Percentiles rank a stretch among this genome's conserved stretches.
Conservation (phyloP, 1,140 invertebrate genomes). For the Limonius californicus region DNA sequence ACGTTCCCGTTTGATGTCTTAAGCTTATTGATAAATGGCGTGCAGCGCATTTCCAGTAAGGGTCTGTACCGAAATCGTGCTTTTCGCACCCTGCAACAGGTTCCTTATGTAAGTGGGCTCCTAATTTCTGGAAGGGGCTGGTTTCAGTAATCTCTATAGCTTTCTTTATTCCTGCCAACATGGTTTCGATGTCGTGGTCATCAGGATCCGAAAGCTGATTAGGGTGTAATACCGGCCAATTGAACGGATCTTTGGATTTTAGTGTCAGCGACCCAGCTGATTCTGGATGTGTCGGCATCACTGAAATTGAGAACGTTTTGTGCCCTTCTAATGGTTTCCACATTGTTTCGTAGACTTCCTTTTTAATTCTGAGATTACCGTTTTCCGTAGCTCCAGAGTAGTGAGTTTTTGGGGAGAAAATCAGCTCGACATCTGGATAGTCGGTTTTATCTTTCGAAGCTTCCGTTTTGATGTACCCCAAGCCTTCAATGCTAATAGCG, state of each 20-base stretch:
- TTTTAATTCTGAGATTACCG: neutral
- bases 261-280: slow-evolving; percentile 68
- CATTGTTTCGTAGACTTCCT: slow-evolving; percentile 37
- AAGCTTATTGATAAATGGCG: slow-evolving; percentile 56
- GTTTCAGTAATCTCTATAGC: slow-evolving; percentile 28
- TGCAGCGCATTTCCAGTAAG: slow-evolving; percentile 50
- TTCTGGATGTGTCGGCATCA: slow-evolving; percentile 70
- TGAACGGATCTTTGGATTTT: slow-evolving; percentile 65
- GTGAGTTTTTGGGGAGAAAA: slow-evolving; percentile 47
- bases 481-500: slow-evolving; percentile 44
- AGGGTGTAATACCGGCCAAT: slow-evolving; percentile 63
- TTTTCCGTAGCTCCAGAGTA: slow-evolving; percentile 27
- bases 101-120: slow-evolving; percentile 23
- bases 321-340: slow-evolving; percentile 45
- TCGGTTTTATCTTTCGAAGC: slow-evolving; percentile 31
- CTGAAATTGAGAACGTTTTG: slow-evolving; percentile 63
- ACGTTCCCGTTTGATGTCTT: slow-evolving; percentile 62
- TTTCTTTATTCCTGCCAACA: slow-evolving; percentile 31
- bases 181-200: slow-evolving; percentile 43
- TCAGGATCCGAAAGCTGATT: slow-evolving; percentile 57
- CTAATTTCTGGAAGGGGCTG: slow-evolving; percentile 26
- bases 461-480: slow-evolving; percentile 46
- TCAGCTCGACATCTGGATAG: slow-evolving; percentile 58
- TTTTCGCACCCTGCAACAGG: slow-evolving; percentile 28
- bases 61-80: slow-evolving; percentile 30